Conservation (phyloP, 2,113 vertebrate genomes). For the Oncorhynchus nerka region DNA sequence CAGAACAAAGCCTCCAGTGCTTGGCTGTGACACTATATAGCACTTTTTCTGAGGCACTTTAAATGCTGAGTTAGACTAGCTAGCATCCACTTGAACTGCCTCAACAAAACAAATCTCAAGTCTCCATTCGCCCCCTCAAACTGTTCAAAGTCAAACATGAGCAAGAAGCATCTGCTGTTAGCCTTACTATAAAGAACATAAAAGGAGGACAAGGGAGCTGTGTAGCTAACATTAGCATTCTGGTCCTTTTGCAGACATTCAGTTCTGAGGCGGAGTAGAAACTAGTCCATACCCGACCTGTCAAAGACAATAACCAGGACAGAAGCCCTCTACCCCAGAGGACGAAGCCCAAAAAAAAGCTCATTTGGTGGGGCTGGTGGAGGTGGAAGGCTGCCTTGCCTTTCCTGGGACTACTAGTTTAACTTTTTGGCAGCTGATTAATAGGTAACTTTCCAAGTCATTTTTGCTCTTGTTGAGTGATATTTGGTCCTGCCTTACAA, state of each 20-base stretch:
- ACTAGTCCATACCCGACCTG: background rate
- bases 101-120: slow-evolving; percentile 3
- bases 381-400: background rate
- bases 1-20: slow-evolving; percentile 68
- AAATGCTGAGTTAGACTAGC: slow-evolving; percentile 47
- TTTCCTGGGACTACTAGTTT: slow-evolving; percentile 4
- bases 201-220: no score
- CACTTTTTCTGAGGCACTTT: slow-evolving; percentile 26
- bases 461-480: slow-evolving; percentile 32
- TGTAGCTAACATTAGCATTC: slow-evolving; percentile 18
- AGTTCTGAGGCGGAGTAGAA: background rate
- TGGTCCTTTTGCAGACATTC: slow-evolving; percentile 18
- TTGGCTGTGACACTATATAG: background rate
- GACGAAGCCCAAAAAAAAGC: slow-evolving; percentile 19
- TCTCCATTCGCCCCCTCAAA: slow-evolving; percentile 18
- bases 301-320: slow-evolving; percentile 8
- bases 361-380: slow-evolving; percentile 15
- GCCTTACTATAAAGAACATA: background rate
- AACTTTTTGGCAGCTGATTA: background rate
- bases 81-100: slow-evolving; percentile 13
- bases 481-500: no score
- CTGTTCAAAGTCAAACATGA: slow-evolving; percentile 30
- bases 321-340: slow-evolving; percentile 25
- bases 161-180: background rate
- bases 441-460: slow-evolving; percentile 7